Percentiles rank a stretch among this genome's conserved stretches.
Evolutionary conservation across 1,140 invertebrate genomes (phyloP).

Genomic region (Drosophila mauritiana): DNA sequence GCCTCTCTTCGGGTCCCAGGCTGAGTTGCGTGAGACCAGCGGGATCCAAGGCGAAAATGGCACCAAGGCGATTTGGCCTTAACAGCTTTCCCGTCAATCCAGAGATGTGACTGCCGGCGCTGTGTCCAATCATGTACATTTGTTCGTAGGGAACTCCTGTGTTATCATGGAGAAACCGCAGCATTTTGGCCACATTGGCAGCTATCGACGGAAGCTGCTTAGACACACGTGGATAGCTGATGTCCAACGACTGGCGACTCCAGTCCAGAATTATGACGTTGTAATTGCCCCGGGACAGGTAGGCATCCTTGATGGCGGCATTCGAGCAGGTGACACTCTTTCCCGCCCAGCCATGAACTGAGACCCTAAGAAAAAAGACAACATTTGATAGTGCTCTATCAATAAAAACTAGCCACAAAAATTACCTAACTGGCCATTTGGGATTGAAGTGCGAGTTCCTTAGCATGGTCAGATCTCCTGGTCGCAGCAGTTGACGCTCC

Average conservation of each 20-base stretch:
- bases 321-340: constrained; percentile 66
- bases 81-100: constrained; percentile 84
- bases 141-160: constrained; percentile 76
- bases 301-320: constrained; percentile 80
- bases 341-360: constrained; percentile 77
- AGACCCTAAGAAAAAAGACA: constrained; percentile 35
- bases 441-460: constrained; percentile 80
- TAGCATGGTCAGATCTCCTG: constrained; percentile 54
- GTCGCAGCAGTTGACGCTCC: constrained; percentile 51
- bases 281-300: constrained; percentile 80
- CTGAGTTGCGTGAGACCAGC: constrained; percentile 84
- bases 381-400: not conserved
- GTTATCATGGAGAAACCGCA: constrained; percentile 80
- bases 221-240: constrained; percentile 69
- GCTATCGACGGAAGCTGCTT: constrained; percentile 68
- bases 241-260: constrained; percentile 81
- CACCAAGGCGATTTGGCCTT: constrained; percentile 65
- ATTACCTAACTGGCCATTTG: constrained; percentile 75
- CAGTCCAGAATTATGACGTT: constrained; percentile 88
- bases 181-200: constrained; percentile 60
- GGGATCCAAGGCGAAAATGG: constrained; percentile 86
- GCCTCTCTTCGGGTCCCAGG: constrained; percentile 72
- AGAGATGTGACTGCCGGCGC: constrained; percentile 85
- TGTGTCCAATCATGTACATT: constrained; percentile 85
- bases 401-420: too few species aligned